These are phyloP conservation scores for Taenaris catops DNA, from an alignment of 2,888 invertebrate species.

Conservation along the genomic window DNA sequence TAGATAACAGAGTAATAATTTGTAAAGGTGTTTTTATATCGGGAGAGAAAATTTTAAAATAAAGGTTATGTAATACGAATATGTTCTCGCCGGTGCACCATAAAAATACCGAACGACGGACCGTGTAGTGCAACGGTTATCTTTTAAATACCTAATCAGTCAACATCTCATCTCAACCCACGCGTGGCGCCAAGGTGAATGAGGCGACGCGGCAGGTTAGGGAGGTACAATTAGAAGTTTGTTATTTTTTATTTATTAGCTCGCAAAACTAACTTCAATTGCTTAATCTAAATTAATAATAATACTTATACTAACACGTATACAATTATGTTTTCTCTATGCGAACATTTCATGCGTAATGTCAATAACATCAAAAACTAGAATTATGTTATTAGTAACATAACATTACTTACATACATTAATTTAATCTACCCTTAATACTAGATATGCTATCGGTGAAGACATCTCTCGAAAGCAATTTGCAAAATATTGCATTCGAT, in stretches of 20 bases:
- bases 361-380: too few species aligned
- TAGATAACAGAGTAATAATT: constrained; percentile 18
- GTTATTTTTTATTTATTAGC: too few species aligned
- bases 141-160: constrained; percentile 71
- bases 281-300: too few species aligned
- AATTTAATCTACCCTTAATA: too few species aligned
- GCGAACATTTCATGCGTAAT: too few species aligned
- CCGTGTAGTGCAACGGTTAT: constrained; percentile 58
- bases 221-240: constrained; percentile 17
- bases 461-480: too few species aligned
- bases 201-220: constrained; percentile 30
- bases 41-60: constrained; percentile 14
- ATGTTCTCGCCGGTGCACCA: constrained; percentile 31
- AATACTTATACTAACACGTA: too few species aligned
- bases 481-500: too few species aligned
- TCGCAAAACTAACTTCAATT: too few species aligned
- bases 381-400: too few species aligned
- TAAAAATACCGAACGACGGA: constrained; percentile 28
- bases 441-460: too few species aligned
- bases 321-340: constrained; percentile 6
- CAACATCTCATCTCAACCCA: constrained; percentile 61
- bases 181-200: constrained; percentile 52
- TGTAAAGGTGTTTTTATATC: constrained; percentile 19
- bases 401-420: too few species aligned
- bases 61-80: constrained; percentile 20